Evolutionary conservation across 2,797 vertebrate species (phyloP), one percentile per base, ranked within the genome.

Genomic region (Orientallactaga sibirica): DNA sequence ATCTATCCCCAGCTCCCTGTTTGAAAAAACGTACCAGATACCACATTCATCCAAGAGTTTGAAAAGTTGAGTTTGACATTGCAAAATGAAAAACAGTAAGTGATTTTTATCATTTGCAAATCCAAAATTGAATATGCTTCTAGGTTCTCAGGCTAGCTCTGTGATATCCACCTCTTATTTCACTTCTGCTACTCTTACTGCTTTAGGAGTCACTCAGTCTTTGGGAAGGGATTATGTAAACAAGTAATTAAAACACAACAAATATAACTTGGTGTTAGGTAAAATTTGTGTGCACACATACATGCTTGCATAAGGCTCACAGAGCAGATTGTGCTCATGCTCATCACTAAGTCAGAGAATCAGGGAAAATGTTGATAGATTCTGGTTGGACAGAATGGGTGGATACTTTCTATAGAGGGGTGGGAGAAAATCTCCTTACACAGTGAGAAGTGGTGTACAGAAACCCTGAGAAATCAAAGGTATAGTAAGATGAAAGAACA

Each of bases 51-150:
- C 68, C 4, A 85, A 71, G 10, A 79, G 92, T 92, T 95, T 79
- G 61, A 81, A 90, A 74, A 92, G 10, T 85, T 95, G 58, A 92
- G 84, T 70, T 87, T 96, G 27, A 66, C 88, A 19, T 79, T 88
- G 67, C 7, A 92, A 74, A 93, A 84, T 93, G 67, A 86, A 91
- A 58, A 96, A 58, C 15, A 77, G 48, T 75, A 55, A 22, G 24
- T 82, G 55, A 64, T 80, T 94, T 83, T 66, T 64, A 33, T 75
- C 27, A 33, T 84, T 93, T 81, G 74, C 37, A 93, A 68, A 86
- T 80, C 62, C 76, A 77, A 67, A 92, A 70, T 29, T 9, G 43
- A 85, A 43, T 71, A 41, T 86, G 24, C 18, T 27, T 88, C 29
- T 87, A 33, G 67, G 18, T 58, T 5, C 18, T 43, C 19, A 52